Conservation (phyloP, 1,140 invertebrate genomes). For the Neodiprion pinetum region DNA sequence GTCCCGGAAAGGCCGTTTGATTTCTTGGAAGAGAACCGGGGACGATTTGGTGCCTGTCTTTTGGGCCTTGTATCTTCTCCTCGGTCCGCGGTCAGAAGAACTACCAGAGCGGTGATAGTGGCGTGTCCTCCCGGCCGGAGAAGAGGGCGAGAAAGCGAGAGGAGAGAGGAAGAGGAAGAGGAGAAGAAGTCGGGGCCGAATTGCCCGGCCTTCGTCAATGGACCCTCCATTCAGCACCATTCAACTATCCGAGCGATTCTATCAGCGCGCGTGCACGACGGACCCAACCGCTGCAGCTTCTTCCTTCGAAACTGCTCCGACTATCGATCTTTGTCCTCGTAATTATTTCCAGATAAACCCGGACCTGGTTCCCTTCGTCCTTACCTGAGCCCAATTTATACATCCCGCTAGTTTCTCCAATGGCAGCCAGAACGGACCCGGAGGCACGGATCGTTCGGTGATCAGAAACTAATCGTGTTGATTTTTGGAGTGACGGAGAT, state of each 20-base stretch:
- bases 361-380: conserved; percentile 3
- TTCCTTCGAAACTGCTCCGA: background rate
- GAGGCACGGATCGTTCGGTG: background rate
- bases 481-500: background rate
- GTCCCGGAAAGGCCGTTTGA: conserved; percentile 62
- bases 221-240: conserved; percentile 55
- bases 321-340: conserved; percentile 60
- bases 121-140: conserved; percentile 17
- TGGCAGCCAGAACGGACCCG: background rate
- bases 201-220: conserved; percentile 1
- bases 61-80: background rate
- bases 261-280: conserved; percentile 49
- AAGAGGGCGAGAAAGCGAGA: conserved; percentile 30
- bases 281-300: background rate
- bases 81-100: conserved; percentile 28
- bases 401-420: background rate
- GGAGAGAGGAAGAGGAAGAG: conserved; percentile 23
- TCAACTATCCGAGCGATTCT: conserved; percentile 56
- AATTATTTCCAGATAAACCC: conserved; percentile 59
- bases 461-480: background rate
- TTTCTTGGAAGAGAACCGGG: conserved; percentile 55
- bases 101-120: conserved; percentile 30
- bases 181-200: conserved; percentile 6
- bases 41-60: background rate
- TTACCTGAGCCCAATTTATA: conserved; percentile 3